Base-by-base conservation (phyloP, 1,140 invertebrate genomes). In the Halesus radiatus region DNA sequence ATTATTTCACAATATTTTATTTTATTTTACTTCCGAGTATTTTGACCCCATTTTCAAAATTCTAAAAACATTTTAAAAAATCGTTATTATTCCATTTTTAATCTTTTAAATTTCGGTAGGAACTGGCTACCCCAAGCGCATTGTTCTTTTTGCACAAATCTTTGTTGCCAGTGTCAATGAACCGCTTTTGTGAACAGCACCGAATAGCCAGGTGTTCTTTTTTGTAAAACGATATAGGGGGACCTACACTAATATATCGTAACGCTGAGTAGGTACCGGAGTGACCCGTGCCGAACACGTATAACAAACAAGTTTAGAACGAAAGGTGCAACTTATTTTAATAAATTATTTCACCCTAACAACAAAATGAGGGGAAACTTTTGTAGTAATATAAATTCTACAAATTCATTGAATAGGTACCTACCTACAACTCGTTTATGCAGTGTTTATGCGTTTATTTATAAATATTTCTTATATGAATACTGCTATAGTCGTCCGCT, bases 141-240 rank as follows among this genome's bases (percentile, higher is more conserved):
- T 64, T 64, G 66, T 70, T 37, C 7, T 56, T 74, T 54, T 54
- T 74, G n/a, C 68, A 52, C 72, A 58, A 74, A 74, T 74, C 72
- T 56, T 50, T 74, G 23, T 26, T 3, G 54, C 1, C 15, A 0
- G 52, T 74, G 72, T 74, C 72, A 74, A 26, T 58, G 72, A 74
- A 56, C 23, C 50, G n/a, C 3, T 74, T 20, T 16, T 50, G 7
- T 4, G 13, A 8, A 13, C 26, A 45, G 37, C 37, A 45, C 37
- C 37, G 37, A 56, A 22, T 54, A 53, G 50, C 72, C 72, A 74
- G 72, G 72, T 74, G 72, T 74, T 74, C 26, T 54, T 74, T 74
- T 74, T 74, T 74, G 20, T 20, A 56, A 37, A 23, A 56, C 56
- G n/a, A 70, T 52, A 70, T 45, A 74, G 50, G 50, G 72, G 72